Conservation (phyloP, 2,888 invertebrate species). For the Andrena haemorrhoa region DNA sequence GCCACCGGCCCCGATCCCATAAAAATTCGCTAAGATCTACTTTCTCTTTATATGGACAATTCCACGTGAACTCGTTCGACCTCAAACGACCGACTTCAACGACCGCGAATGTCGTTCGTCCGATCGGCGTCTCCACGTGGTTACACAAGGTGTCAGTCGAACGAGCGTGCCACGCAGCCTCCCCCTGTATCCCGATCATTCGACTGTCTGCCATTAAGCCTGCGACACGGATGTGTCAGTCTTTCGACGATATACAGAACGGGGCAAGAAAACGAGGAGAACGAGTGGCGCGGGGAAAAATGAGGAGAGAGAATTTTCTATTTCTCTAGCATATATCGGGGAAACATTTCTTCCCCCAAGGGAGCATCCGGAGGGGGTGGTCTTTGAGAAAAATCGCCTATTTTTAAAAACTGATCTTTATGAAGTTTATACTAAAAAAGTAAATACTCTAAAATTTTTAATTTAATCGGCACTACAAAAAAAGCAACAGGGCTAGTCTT, state of each 20-base stretch:
- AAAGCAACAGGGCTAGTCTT: too few relatives aligned
- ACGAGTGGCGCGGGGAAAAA: background rate
- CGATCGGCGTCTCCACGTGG: slow-evolving; percentile 72
- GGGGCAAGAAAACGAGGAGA: background rate
- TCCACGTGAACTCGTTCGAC: slow-evolving; percentile 81
- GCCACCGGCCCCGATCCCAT: slow-evolving; percentile 43
- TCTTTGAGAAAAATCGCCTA: too few relatives aligned
- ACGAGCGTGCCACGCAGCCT: slow-evolving; percentile 44
- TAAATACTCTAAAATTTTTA: too few relatives aligned
- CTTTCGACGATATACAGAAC: background rate
- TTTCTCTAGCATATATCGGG: too few relatives aligned
- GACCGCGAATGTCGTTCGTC: slow-evolving; percentile 80
- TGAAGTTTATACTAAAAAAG: too few relatives aligned
- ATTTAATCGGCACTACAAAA: too few relatives aligned
- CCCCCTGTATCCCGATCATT: slow-evolving; percentile 5
- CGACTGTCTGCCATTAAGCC: background rate
- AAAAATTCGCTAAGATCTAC: slow-evolving; percentile 67
- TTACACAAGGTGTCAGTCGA: slow-evolving; percentile 65
- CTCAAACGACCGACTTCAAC: slow-evolving; percentile 82
- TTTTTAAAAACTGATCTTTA: too few relatives aligned
- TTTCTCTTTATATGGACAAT: slow-evolving; percentile 74
- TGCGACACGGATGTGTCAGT: slow-evolving; percentile 1
- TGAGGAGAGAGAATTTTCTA: too few relatives aligned
- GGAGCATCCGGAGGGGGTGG: too few relatives aligned
- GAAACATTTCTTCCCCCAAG: too few relatives aligned